Conservation (phyloP, 2,888 invertebrate genomes). For the Anthophora plumipes region DNA sequence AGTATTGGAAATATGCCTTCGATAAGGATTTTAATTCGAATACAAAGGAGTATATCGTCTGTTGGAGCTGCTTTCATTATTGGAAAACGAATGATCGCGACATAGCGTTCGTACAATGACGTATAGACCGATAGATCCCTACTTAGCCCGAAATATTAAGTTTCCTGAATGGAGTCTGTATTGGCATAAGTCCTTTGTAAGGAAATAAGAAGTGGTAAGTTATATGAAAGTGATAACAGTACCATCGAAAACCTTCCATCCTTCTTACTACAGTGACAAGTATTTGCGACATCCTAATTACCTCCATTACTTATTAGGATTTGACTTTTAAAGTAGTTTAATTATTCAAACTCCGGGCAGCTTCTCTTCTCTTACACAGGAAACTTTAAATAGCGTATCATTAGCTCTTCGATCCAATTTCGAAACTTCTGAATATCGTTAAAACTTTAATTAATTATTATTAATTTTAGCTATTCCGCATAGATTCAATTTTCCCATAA, state of each 20-base stretch:
- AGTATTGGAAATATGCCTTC: too few relatives aligned
- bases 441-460: not conserved
- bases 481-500: not conserved
- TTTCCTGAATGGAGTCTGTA: not conserved
- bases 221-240: not conserved
- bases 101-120: too few relatives aligned
- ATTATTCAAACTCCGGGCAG: not conserved
- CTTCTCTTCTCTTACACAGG: not conserved
- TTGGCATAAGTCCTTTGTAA: not conserved
- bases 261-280: not conserved
- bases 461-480: not conserved
- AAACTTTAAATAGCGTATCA: not conserved
- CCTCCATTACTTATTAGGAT: not conserved
- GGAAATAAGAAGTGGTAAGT: not conserved
- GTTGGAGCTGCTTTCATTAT: too few relatives aligned
- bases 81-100: too few relatives aligned
- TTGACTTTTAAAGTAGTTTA: not conserved
- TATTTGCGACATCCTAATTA: not conserved
- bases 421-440: constrained; percentile 1
- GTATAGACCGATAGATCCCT: not conserved
- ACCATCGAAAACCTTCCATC: too few relatives aligned
- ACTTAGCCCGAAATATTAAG: not conserved
- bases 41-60: too few relatives aligned
- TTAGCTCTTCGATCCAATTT: not conserved
- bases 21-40: too few relatives aligned